Conservation (phyloP, 2,888 invertebrate species). For the Lasioglossum pauxillum region DNA sequence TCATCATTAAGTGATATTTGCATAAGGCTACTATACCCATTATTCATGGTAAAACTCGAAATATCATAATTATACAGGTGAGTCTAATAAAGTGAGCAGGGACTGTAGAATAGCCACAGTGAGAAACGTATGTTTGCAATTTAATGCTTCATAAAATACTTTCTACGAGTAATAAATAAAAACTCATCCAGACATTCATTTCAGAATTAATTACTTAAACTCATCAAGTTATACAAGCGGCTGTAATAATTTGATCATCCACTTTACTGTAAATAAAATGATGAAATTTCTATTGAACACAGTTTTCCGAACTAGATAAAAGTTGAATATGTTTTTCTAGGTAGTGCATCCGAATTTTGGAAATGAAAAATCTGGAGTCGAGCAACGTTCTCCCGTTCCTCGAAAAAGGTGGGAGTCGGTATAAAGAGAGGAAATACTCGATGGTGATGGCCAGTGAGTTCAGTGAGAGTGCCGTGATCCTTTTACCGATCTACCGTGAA, state of each 20-base stretch:
- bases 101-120: background rate
- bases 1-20: no score
- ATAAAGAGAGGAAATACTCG: slow-evolving; percentile 82
- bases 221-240: no score
- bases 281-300: background rate
- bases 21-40: no score
- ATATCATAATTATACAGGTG: no score
- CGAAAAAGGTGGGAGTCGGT: slow-evolving; percentile 80
- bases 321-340: background rate
- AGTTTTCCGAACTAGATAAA: background rate
- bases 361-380: background rate
- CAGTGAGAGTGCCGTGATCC: slow-evolving; percentile 84
- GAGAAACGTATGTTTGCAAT: background rate
- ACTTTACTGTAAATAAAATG: background rate
- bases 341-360: slow-evolving; percentile 26
- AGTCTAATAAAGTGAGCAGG: no score
- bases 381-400: slow-evolving; percentile 51
- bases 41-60: no score
- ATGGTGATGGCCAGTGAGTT: slow-evolving; percentile 82
- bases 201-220: no score
- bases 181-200: no score
- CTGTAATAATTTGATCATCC: no score
- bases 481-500: slow-evolving; percentile 79
- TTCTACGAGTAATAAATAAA: background rate
- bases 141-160: background rate